Conservation (phyloP, 1,140 invertebrate species). For the Piezodorus guildinii region DNA sequence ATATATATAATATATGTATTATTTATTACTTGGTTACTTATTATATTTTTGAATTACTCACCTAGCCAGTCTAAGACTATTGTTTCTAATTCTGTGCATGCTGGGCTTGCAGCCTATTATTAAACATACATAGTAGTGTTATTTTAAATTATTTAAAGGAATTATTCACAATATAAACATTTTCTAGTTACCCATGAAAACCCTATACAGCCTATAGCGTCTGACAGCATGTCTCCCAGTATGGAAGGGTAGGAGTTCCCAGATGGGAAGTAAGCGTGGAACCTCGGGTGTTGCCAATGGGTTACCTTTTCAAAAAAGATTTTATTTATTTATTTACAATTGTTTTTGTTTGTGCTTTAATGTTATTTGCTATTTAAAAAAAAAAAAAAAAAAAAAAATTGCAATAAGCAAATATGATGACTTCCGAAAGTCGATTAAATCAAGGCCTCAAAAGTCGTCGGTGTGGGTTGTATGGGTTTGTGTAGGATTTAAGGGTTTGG, state of each 20-base stretch:
- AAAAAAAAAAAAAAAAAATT: too few relatives aligned
- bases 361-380: too few relatives aligned
- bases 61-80: slow-evolving; percentile 96
- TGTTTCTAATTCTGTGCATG: slow-evolving; percentile 93
- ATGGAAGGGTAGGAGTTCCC: slow-evolving; percentile 97
- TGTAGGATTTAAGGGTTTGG: too few relatives aligned
- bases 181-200: slow-evolving; percentile 83
- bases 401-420: too few relatives aligned
- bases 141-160: too few relatives aligned
- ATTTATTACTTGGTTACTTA: too few relatives aligned
- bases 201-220: slow-evolving; percentile 92
- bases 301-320: slow-evolving; percentile 52
- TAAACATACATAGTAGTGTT: slow-evolving; percentile 18
- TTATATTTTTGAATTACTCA: slow-evolving; percentile 31
- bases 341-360: too few relatives aligned
- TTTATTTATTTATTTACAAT: background rate
- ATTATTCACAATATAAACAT: too few relatives aligned
- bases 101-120: slow-evolving; percentile 83
- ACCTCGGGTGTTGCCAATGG: slow-evolving; percentile 98
- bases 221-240: slow-evolving; percentile 92
- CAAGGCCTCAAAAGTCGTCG: too few relatives aligned
- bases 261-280: slow-evolving; percentile 97
- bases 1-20: too few relatives aligned
- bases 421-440: too few relatives aligned
- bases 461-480: too few relatives aligned